Evolutionary conservation across 2,888 invertebrate genomes (phyloP).

Genomic region (Drosophila subsilvestris): DNA sequence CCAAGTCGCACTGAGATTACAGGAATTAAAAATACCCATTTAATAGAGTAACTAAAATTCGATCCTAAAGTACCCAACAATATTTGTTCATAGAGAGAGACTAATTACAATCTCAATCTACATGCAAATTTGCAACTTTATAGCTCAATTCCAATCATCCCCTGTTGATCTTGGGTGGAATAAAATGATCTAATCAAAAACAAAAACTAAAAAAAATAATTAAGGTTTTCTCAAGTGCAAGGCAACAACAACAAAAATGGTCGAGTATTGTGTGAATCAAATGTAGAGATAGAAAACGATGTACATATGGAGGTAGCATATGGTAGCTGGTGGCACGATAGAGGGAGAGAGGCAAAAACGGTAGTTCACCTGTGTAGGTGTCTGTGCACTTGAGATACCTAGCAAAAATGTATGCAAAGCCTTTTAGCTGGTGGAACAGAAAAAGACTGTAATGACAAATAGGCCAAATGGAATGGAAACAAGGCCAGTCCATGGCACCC

Average conservation of each 20-base stretch:
- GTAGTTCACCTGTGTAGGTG: neutral
- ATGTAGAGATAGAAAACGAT: constrained; percentile 25
- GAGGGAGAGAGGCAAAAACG: too few species aligned
- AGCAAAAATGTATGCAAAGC: neutral
- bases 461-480: constrained; percentile 17
- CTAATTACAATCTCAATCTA: constrained; percentile 3
- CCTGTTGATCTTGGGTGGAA: neutral
- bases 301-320: constrained; percentile 6
- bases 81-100: neutral
- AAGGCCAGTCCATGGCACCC: constrained; percentile 11
- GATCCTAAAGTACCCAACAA: neutral
- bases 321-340: constrained; percentile 4
- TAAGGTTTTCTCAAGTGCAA: constrained; percentile 1
- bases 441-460: constrained; percentile 27
- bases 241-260: neutral
- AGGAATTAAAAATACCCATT: neutral
- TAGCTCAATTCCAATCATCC: neutral
- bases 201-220: neutral
- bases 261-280: constrained; percentile 1
- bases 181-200: neutral
- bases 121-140: neutral
- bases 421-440: constrained; percentile 8
- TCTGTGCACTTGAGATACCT: neutral
- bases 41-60: neutral
- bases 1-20: too few species aligned